These are phyloP conservation scores for Datnioides undecimradiatus DNA, from an alignment of 2,113 vertebrate species.

Conservation along the genomic window DNA sequence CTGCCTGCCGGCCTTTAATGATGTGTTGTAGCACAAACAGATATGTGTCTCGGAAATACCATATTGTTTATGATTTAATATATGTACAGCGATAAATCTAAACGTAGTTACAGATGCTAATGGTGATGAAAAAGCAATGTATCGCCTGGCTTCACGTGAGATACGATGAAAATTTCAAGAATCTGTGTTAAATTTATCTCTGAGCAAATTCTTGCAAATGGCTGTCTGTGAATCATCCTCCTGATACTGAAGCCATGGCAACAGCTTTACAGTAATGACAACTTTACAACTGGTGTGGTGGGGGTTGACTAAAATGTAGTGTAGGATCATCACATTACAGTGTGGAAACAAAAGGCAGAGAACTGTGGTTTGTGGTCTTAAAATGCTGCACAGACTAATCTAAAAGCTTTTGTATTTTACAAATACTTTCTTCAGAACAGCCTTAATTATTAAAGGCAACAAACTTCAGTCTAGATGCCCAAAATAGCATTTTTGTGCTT, in stretches of 20 bases:
- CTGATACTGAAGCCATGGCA: constrained; percentile 77
- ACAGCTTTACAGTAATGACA: constrained; percentile 71
- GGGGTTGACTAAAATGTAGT: constrained; percentile 41
- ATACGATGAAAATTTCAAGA: constrained; percentile 22
- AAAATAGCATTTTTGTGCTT: constrained; percentile 28
- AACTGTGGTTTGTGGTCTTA: not conserved
- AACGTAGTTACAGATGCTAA: not conserved
- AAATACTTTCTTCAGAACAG: not conserved
- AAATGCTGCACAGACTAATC: not conserved
- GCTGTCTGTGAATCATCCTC: constrained; percentile 61
- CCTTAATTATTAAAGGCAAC: not conserved
- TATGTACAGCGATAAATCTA: not conserved
- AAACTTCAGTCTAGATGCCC: not conserved
- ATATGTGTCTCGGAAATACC: not conserved
- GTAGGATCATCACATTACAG: constrained; percentile 27
- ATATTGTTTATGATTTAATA: constrained; percentile 11
- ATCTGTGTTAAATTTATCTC: constrained; percentile 52
- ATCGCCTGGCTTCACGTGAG: constrained; percentile 7
- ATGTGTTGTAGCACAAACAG: constrained; percentile 4
- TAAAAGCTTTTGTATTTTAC: not conserved
- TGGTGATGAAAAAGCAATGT: not conserved
- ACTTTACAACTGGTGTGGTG: constrained; percentile 52
- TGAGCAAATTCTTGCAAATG: constrained; percentile 47
- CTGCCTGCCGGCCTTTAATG: not conserved
- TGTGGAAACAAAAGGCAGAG: constrained; percentile 42